Evolutionary conservation across 2,113 vertebrate species (phyloP).

Genomic region (Eublepharis macularius): DNA sequence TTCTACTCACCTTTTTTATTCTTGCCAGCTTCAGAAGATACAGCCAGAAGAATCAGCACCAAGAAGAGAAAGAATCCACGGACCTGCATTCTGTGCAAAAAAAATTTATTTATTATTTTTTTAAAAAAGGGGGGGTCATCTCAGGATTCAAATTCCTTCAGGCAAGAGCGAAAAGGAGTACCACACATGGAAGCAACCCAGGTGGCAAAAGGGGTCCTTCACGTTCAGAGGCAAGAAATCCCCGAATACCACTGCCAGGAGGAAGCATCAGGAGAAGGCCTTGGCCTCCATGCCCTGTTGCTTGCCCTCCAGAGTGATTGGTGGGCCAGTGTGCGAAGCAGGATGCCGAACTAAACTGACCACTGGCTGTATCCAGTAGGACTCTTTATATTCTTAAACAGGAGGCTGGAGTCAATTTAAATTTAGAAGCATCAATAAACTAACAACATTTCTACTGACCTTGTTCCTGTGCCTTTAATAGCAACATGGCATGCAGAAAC

Average conservation of each 20-base stretch:
- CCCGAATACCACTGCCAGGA: no score
- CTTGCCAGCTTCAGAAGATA: slow-evolving; percentile 77
- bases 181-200: background rate
- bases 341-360: no score
- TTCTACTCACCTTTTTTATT: slow-evolving; percentile 77
- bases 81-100: slow-evolving; percentile 82
- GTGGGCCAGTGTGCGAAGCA: no score
- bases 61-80: slow-evolving; percentile 80
- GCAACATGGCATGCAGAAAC: background rate
- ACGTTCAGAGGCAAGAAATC: no score
- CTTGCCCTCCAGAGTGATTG: no score
- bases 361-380: no score
- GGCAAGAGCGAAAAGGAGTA: background rate
- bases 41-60: slow-evolving; percentile 74
- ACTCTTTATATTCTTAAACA: background rate
- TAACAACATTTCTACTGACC: background rate
- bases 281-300: no score
- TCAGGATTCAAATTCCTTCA: background rate
- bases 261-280: no score
- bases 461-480: background rate
- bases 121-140: no score
- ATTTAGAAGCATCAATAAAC: background rate
- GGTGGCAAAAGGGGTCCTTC: no score
- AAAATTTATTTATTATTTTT: no score
- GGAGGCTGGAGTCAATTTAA: background rate